Conservation (phyloP, 92 coral and sea anemone species). For the Phymanthus crucifer region DNA sequence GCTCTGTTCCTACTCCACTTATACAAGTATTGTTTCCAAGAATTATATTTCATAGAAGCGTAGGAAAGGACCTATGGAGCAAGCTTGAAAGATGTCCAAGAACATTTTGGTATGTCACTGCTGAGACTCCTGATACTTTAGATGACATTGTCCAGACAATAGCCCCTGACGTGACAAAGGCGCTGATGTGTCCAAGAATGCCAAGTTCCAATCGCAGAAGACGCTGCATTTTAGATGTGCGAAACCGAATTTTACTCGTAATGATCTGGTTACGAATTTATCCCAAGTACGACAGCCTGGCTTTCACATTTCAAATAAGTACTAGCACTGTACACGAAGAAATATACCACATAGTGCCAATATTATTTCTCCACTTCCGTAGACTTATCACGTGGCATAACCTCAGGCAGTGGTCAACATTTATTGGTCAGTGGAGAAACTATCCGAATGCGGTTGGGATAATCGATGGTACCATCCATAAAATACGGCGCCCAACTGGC, state of each 20-base stretch:
- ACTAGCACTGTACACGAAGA: no score
- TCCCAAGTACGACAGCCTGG: conserved; percentile 8
- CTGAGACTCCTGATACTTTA: conserved; percentile 31
- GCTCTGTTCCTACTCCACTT: conserved; percentile 6
- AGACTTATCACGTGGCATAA: no score
- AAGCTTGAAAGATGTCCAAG: conserved; percentile 1
- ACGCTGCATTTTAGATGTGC: conserved; percentile 39
- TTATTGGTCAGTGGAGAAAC: conserved; percentile 44
- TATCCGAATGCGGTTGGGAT: conserved; percentile 39
- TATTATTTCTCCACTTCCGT: no score
- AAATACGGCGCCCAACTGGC: conserved; percentile 24
- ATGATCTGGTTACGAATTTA: conserved; percentile 35
- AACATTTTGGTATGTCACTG: conserved; percentile 32
- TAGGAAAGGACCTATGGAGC: conserved; percentile 24
- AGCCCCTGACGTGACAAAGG: background rate
- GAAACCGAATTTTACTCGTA: conserved; percentile 39
- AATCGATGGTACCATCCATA: conserved; percentile 35
- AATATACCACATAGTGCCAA: no score
- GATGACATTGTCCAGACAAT: conserved; percentile 2
- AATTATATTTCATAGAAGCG: conserved; percentile 13
- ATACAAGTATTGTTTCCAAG: background rate
- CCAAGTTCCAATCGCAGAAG: conserved; percentile 23
- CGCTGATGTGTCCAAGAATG: conserved; percentile 16
- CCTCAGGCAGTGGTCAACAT: no score
- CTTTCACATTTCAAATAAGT: conserved; percentile 29